Conservation (phyloP, 2,113 vertebrate species). For the Halcyon malimbica region DNA sequence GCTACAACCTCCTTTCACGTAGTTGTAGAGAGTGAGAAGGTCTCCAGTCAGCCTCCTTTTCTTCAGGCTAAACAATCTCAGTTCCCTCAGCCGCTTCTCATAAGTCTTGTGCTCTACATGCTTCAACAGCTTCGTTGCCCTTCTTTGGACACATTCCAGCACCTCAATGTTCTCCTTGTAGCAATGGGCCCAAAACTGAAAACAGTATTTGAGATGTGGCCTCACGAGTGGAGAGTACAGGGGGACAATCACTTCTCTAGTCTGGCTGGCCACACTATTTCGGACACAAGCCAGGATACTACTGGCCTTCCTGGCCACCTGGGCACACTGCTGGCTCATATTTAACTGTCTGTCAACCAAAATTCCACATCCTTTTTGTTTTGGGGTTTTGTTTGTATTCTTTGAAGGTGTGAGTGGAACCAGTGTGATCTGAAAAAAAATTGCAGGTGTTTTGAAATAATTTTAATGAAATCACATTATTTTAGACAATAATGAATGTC, state of each 20-base stretch:
- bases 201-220: rapidly evolving
- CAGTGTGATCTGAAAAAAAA: neutral
- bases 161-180: no score
- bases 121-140: neutral
- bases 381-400: neutral
- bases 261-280: neutral
- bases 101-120: neutral
- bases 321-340: rapidly evolving
- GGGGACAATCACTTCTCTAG: no score
- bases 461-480: neutral
- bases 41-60: rapidly evolving
- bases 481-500: neutral
- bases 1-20: neutral
- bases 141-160: neutral
- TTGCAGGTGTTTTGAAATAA: neutral
- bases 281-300: neutral
- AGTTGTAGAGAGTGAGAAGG: rapidly evolving
- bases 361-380: no score
- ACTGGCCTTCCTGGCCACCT: neutral
- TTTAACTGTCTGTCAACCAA: neutral
- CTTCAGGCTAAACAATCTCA: neutral
- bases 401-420: neutral
- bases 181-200: neutral
- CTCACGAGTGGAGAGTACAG: rapidly evolving
- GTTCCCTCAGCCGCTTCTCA: neutral